Evolutionary conservation across 2,888 invertebrate species (phyloP).

Genomic region (Chalcosyrphus nemorum): DNA sequence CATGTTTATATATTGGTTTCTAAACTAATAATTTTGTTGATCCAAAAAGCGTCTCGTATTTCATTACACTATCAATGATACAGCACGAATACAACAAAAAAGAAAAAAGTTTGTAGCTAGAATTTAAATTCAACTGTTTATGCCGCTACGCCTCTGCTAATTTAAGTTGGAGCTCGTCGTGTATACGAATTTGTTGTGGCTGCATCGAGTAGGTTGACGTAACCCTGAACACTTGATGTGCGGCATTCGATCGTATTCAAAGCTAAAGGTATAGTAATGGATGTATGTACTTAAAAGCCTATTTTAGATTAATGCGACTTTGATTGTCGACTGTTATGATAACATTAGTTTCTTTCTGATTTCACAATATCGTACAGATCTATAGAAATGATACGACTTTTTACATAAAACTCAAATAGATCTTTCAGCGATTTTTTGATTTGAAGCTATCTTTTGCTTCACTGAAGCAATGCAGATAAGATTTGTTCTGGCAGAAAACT

Average conservation of each 20-base stretch:
- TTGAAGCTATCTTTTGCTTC: no score
- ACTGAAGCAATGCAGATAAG: no score
- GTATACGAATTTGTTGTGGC: background rate
- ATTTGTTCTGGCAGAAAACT: no score
- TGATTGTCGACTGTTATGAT: background rate
- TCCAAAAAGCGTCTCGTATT: background rate
- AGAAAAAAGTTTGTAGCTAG: background rate
- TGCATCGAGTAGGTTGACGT: background rate
- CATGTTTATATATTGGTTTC: conserved; percentile 10
- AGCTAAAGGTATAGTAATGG: background rate
- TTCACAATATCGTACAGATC: no score
- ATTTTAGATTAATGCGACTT: background rate
- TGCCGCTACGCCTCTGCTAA: conserved; percentile 5
- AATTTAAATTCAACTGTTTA: conserved; percentile 1
- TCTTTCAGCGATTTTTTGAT: no score
- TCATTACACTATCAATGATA: background rate
- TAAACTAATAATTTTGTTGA: background rate
- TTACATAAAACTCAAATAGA: no score
- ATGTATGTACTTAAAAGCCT: background rate
- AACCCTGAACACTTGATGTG: conserved; percentile 1
- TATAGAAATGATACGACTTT: no score
- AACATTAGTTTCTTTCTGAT: no score
- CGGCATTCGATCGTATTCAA: background rate
- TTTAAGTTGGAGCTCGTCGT: background rate
- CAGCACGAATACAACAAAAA: background rate